Evolutionary conservation across 1,140 invertebrate species (phyloP).

Genomic region (Battus philenor): DNA sequence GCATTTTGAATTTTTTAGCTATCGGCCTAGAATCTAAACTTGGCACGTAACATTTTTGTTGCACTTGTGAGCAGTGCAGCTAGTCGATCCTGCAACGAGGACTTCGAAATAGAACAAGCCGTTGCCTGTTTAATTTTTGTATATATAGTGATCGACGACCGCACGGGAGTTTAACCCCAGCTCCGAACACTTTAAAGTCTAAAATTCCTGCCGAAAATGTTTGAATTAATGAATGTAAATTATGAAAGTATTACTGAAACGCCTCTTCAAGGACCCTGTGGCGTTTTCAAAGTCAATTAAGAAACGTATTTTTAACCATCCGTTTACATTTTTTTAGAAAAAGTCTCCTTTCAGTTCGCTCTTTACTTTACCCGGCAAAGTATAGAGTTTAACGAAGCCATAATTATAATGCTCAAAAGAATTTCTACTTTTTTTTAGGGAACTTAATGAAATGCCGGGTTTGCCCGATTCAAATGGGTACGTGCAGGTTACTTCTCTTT

Average conservation of each 20-base stretch:
- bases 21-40: slow-evolving; percentile 12
- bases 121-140: neutral
- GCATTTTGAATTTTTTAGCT: no score
- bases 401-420: slow-evolving; percentile 70
- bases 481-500: slow-evolving; percentile 9
- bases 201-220: slow-evolving; percentile 6
- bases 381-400: slow-evolving; percentile 66
- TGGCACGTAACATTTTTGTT: slow-evolving; percentile 3
- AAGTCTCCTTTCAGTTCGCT: slow-evolving; percentile 54
- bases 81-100: slow-evolving; percentile 7
- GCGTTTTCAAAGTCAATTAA: slow-evolving; percentile 50
- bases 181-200: slow-evolving; percentile 3
- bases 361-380: slow-evolving; percentile 60
- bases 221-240: slow-evolving; percentile 14
- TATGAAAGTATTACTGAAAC: slow-evolving; percentile 18
- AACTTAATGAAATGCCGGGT: slow-evolving; percentile 60
- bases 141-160: neutral
- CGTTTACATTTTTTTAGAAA: slow-evolving; percentile 49
- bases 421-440: slow-evolving; percentile 47
- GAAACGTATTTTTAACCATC: slow-evolving; percentile 50
- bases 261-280: slow-evolving; percentile 39
- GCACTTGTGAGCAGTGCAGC: slow-evolving; percentile 4
- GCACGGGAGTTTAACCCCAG: slow-evolving; percentile 5
- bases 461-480: slow-evolving; percentile 43
- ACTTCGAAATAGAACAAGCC: slow-evolving; percentile 4